Base-by-base conservation (phyloP, 64 coral and sea anemone genomes). In the Dendronephthya gigantea region DNA sequence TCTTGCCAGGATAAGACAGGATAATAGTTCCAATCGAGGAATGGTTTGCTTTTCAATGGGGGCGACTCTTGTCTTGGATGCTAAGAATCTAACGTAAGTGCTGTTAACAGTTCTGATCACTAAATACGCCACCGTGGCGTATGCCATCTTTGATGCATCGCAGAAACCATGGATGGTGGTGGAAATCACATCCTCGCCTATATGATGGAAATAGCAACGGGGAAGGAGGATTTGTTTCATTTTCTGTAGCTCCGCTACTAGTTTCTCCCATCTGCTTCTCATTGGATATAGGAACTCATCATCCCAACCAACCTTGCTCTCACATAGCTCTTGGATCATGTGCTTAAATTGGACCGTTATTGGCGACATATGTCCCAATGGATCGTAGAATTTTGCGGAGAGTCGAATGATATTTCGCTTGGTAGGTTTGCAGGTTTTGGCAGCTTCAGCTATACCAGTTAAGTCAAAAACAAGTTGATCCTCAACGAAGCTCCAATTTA, bases 1-100 rank as follows among this genome's bases (percentile, higher is more conserved):
- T 45, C 41, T 45, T 45, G 41, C 41, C 3, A 45, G 41, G 41
- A 45, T 45, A 10, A 45, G 41, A 10, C 41, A 45, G 41, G 41
- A 45, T 45, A 45, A 45, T 10, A 45, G 41, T 45, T 45, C 41
- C 41, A 45, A 10, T 45, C 41, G 41, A 45, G 41, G 41, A 45
- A 45, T 45, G 10, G 41, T 45, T 45, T 45, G n/a, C n/a, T n/a
- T n/a, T n/a, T n/a, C n/a, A n/a, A n/a, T n/a, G n/a, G n/a, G n/a
- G 27, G 66, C 66, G 35, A 70, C 27, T 83, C 83, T 84, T 51
- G 47, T 51, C 45, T 84, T 84, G 10, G 84, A 85, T 0, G 51
- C 48, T 33, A 85, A 50, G 58, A 85, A 85, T 22, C 28, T 85
- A 1, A 22, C 19, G n/a, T 84, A 84, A 32, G 22, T 29, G 4